These are phyloP conservation scores for Eptesicus fuscus DNA, from an alignment of 2,113 vertebrate species.

Conservation along the genomic window DNA sequence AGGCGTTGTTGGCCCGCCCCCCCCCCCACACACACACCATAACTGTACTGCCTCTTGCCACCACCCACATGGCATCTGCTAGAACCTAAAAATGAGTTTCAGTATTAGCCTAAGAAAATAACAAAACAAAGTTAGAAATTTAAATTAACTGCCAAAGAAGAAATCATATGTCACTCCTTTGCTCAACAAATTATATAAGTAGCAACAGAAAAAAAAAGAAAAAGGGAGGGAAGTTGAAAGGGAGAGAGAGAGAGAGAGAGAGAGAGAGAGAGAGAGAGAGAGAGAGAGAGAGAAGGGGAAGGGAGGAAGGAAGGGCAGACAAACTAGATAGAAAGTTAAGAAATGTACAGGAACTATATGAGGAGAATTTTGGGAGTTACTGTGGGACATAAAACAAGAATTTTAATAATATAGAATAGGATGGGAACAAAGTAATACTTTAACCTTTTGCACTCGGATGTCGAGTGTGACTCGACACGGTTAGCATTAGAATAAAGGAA, in stretches of 20 bases:
- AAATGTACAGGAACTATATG: not conserved
- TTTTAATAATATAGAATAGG: not conserved
- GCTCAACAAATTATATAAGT: constrained; percentile 40
- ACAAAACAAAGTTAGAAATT: constrained; percentile 62
- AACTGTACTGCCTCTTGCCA: not conserved
- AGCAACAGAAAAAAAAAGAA: not conserved
- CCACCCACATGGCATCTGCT: constrained; percentile 72
- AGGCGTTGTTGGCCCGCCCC: not conserved
- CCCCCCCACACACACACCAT: not conserved
- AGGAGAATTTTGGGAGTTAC: not conserved
- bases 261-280: not conserved
- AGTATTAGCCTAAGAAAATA: constrained; percentile 67
- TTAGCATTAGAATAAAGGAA: no score
- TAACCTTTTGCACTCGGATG: no score
- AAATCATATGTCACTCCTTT: constrained; percentile 49
- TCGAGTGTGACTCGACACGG: no score
- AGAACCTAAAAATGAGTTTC: constrained; percentile 49
- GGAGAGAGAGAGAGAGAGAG: not conserved
- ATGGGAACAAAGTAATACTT: not conserved
- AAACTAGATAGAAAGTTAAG: not conserved
- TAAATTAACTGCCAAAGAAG: constrained; percentile 61
- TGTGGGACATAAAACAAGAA: not conserved
- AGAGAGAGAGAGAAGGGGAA: not conserved
- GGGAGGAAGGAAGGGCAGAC: not conserved
- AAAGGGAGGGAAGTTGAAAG: not conserved